Conservation (phyloP, 2,113 vertebrate species). For the Blennius ocellaris region DNA sequence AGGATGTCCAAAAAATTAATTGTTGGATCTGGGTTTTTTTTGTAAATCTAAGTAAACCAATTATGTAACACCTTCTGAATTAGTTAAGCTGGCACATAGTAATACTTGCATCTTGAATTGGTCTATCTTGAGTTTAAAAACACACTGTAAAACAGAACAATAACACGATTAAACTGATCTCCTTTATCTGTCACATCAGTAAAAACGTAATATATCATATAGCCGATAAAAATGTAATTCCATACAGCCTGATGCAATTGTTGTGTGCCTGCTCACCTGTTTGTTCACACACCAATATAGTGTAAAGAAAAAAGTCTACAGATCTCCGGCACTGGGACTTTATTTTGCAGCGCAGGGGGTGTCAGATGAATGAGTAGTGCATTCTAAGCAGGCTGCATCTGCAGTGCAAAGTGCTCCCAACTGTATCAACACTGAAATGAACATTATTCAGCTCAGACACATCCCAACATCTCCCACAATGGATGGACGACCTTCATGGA, state of each 20-base stretch:
- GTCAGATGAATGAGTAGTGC: constrained; percentile 28
- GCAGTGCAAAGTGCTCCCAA: constrained; percentile 39
- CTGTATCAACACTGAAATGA: constrained; percentile 47
- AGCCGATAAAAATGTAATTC: not conserved
- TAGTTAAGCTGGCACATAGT: too few relatives aligned
- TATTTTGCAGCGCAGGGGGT: constrained; percentile 22
- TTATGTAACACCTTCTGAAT: too few relatives aligned
- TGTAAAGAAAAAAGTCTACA: constrained; percentile 22
- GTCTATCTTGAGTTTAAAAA: not conserved
- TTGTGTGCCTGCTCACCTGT: constrained; percentile 9
- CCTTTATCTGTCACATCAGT: not conserved
- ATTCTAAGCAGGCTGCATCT: constrained; percentile 32
- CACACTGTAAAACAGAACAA: not conserved
- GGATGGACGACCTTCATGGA: constrained; percentile 7
- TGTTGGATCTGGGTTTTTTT: too few relatives aligned
- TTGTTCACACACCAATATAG: constrained; percentile 20
- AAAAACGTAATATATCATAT: not conserved
- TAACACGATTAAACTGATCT: not conserved
- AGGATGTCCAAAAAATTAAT: too few relatives aligned
- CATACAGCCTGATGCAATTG: not conserved
- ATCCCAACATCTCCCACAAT: constrained; percentile 33
- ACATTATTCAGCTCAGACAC: constrained; percentile 37
- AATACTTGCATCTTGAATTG: too few relatives aligned
- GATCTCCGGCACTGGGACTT: constrained; percentile 6
- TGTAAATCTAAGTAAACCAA: too few relatives aligned